phyloP scores from a whole-genome alignment of 2,888 invertebrate species.

The Lasioglossum vierecki region DNA sequence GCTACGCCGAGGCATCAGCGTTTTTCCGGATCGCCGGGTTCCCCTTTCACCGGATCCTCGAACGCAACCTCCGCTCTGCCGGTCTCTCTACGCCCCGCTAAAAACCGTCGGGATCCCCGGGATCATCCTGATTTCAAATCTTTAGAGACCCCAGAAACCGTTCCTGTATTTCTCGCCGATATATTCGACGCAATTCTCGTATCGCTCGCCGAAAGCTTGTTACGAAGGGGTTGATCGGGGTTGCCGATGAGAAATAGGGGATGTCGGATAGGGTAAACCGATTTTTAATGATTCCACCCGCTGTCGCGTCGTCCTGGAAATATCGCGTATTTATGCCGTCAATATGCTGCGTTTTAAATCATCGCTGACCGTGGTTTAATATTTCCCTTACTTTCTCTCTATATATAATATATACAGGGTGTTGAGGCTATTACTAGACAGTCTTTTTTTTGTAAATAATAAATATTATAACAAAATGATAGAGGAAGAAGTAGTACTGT shows the following conservation, averaged over 20 bases:
- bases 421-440: too few species aligned
- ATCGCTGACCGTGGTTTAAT: not conserved
- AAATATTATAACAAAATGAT: too few species aligned
- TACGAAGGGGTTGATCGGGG: slow-evolving; percentile 12
- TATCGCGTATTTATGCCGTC: not conserved
- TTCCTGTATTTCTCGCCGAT: slow-evolving; percentile 24
- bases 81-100: not conserved
- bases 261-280: not conserved
- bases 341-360: not conserved
- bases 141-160: slow-evolving; percentile 13
- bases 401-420: too few species aligned
- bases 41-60: slow-evolving; percentile 28
- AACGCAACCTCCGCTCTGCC: not conserved
- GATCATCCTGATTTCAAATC: slow-evolving; percentile 55
- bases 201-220: not conserved
- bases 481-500: too few species aligned
- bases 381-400: not conserved
- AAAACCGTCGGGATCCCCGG: slow-evolving; percentile 42
- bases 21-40: slow-evolving; percentile 43
- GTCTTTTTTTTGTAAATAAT: too few species aligned
- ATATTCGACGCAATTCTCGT: slow-evolving; percentile 17
- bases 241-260: not conserved
- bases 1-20: slow-evolving; percentile 36
- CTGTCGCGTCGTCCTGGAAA: not conserved
- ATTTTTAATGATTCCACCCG: slow-evolving; percentile 6